Evolutionary conservation across 2,797 vertebrate genomes (phyloP).

Genomic region (Denticeps clupeoides): DNA sequence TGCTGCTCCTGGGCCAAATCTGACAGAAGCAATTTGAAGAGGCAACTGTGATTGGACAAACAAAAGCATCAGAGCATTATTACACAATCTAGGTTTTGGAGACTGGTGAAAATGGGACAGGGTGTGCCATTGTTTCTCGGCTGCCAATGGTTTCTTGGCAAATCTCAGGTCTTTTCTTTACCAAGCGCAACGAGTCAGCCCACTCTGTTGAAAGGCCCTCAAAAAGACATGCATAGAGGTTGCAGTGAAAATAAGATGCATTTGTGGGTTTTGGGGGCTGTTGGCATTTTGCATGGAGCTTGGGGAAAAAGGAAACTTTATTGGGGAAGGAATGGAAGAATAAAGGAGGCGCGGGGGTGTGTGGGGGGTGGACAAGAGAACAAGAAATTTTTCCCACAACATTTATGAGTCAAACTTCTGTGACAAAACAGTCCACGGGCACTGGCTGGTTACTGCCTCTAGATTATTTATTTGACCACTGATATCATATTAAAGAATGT

Average conservation of each 20-base stretch:
- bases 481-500: constrained; percentile 11
- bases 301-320: no score
- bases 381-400: constrained; percentile 35
- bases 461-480: constrained; percentile 32
- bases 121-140: constrained; percentile 63
- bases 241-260: constrained; percentile 57
- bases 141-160: constrained; percentile 52
- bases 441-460: constrained; percentile 23
- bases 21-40: constrained; percentile 56
- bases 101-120: constrained; percentile 51
- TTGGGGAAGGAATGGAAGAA: constrained; percentile 40
- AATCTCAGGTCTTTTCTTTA: constrained; percentile 40
- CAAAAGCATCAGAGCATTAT: constrained; percentile 53
- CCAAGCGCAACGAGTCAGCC: constrained; percentile 37
- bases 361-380: constrained; percentile 1
- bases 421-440: constrained; percentile 31
- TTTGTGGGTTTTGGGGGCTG: constrained; percentile 52
- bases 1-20: constrained; percentile 46
- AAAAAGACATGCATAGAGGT: constrained; percentile 46
- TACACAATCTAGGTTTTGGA: constrained; percentile 45
- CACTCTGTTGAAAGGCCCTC: constrained; percentile 44
- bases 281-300: constrained; percentile 39
- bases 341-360: constrained; percentile 1
- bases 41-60: constrained; percentile 53
- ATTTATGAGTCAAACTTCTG: constrained; percentile 31